Evolutionary conservation across 2,113 vertebrate species (phyloP).

Genomic region (Erythrolamprus reginae): DNA sequence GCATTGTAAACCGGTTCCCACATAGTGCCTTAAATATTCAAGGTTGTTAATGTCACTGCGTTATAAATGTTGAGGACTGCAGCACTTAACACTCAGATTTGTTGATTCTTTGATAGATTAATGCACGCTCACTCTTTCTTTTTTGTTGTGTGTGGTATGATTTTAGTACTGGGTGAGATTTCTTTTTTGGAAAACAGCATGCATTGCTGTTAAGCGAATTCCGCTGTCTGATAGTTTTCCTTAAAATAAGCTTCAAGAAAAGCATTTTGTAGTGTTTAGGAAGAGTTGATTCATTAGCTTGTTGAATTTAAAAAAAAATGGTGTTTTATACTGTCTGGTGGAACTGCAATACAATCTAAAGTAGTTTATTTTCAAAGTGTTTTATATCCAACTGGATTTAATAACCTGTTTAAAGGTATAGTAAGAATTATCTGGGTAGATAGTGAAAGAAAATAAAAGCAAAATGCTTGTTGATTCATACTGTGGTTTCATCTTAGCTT

Average conservation of each 20-base stretch:
- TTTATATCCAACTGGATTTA: conserved; percentile 76
- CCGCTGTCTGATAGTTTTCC: conserved; percentile 72
- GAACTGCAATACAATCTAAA: conserved; percentile 93
- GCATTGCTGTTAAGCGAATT: conserved; percentile 84
- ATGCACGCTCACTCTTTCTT: conserved; percentile 60
- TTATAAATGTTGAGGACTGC: conserved; percentile 96
- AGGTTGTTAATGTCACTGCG: conserved; percentile 98
- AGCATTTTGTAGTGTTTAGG: conserved; percentile 88
- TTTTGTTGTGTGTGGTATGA: conserved; percentile 82
- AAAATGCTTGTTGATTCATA: conserved; percentile 78
- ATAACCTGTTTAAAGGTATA: conserved; percentile 80
- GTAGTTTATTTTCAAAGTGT: conserved; percentile 81
- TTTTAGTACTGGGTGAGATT: conserved; percentile 81
- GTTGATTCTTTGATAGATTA: conserved; percentile 80
- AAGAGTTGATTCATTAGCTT: conserved; percentile 88
- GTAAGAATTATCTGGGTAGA: conserved; percentile 91
- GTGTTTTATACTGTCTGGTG: conserved; percentile 88
- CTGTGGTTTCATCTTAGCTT: conserved; percentile 89
- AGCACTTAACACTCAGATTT: conserved; percentile 97
- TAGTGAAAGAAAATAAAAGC: conserved; percentile 77
- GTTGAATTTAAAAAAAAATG: conserved; percentile 78
- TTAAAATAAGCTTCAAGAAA: conserved; percentile 83
- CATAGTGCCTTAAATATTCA: conserved; percentile 99
- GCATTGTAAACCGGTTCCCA: conserved; percentile 97
- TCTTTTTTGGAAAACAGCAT: conserved; percentile 77